Evolutionary conservation across 2,113 vertebrate species (phyloP), one percentile per base, ranked within the genome.

Genomic region (Probosciger aterrimus): DNA sequence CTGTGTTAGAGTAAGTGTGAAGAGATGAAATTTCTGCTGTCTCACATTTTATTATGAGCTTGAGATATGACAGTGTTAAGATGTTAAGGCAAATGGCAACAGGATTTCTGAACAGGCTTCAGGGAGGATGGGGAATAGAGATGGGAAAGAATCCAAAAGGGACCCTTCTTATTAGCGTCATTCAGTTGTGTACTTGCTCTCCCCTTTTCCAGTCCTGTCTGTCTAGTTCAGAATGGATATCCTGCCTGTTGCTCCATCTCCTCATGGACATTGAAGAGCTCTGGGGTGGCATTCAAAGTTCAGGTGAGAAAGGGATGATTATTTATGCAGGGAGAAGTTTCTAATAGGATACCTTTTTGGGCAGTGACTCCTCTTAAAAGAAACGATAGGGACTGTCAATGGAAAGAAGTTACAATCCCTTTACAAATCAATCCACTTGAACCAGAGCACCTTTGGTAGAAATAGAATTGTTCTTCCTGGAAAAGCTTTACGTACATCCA

Each of bases 21-120:
- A 79, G 79, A 88, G 78, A 82, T 96, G 76, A 70, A 37, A 60
- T 68, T 97, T 87, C 87, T 96, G 81, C 94, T 71, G 59, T 67
- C 88, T 46, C 18, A 4, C n/a, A 41, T 75, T 81, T 92, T 55
- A 78, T 60, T 75, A 47, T 53, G 60, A 86, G 77, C 74, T 83
- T 94, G 88, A 93, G 70, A 90, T 92, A 93, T 46, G 47, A 20
- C 55, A 44, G 30, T 24, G 63, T 62, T 82, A 62, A 63, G 76
- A 82, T 70, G 50, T 23, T 30, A 84, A 88, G 60, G 74, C 28
- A 33, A 64, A 50, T 10, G 86, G 13, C 11, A 37, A 24, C 18
- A 69, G 55, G 53, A 52, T 75, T 69, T 25, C 11, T 46, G 23
- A 53, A 43, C 25, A 60, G 80, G 37, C 74, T 75, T 68, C 44